A percentile compares a stretch with the other conserved stretches of the same genome.
Conservation (phyloP, 2,113 vertebrate species). For the Synodontis membranacea region DNA sequence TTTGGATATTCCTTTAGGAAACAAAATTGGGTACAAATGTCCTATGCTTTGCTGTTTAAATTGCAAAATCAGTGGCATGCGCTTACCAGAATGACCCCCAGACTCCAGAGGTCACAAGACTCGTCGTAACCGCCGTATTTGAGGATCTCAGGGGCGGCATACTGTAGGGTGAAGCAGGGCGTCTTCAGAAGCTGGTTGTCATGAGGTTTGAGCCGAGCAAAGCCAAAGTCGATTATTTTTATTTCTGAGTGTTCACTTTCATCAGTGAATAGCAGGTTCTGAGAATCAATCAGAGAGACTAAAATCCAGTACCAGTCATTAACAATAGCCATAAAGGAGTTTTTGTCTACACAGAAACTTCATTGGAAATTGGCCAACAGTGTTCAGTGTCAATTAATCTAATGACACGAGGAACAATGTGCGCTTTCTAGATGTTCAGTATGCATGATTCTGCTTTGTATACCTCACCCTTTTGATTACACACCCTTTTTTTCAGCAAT, state of each 20-base stretch:
- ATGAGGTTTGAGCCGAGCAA: conserved; percentile 93
- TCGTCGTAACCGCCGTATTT: conserved; percentile 93
- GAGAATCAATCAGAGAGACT: conserved; percentile 57
- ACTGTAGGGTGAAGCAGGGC: conserved; percentile 95
- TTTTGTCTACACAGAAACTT: not conserved
- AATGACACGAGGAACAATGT: not conserved
- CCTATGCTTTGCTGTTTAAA: not conserved
- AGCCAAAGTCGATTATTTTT: conserved; percentile 98
- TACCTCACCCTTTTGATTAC: not conserved
- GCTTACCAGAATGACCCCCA: conserved; percentile 96
- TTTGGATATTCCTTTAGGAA: not conserved
- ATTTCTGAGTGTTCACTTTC: conserved; percentile 95
- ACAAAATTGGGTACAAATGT: not conserved
- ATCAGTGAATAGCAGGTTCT: conserved; percentile 97
- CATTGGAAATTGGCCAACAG: not conserved
- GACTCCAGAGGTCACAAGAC: conserved; percentile 97
- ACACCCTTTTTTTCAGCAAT: not conserved
- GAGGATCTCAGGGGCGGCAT: conserved; percentile 92
- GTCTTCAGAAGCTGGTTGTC: conserved; percentile 97
- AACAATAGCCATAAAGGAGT: not conserved
- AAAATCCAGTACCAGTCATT: not conserved
- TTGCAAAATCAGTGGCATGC: not conserved
- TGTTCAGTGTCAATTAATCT: not conserved
- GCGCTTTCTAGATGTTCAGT: not conserved
- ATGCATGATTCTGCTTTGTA: not conserved